Conservation (phyloP, 2,797 vertebrate genomes). For the Oceanodroma leucorhoa region DNA sequence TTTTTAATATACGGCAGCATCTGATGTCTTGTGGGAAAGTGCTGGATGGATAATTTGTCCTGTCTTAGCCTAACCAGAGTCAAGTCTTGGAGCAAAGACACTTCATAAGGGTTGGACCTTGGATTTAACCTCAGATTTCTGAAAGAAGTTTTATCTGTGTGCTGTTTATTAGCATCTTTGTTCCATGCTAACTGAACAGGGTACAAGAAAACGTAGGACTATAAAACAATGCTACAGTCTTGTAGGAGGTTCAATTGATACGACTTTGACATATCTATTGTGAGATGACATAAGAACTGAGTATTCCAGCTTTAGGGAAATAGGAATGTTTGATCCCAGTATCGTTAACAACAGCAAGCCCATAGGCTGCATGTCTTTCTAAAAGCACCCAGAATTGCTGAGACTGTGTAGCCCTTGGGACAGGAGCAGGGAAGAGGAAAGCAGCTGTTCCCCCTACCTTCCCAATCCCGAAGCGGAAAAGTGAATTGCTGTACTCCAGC, state of each 20-base stretch:
- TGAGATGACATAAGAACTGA: neutral
- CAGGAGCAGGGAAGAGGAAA: neutral
- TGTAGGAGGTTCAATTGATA: neutral
- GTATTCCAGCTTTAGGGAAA: neutral
- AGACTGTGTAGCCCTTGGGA: neutral
- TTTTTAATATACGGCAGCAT: neutral
- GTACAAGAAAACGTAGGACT: neutral
- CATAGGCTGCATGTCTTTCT: neutral
- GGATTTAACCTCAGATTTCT: neutral
- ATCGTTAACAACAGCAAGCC: neutral
- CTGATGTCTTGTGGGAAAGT: neutral
- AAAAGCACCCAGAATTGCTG: neutral
- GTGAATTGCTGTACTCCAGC: slow-evolving; percentile 22
- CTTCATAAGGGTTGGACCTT: neutral
- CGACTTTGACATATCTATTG: neutral
- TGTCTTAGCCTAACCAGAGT: neutral
- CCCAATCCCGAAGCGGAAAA: slow-evolving; percentile 13
- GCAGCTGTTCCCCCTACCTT: slow-evolving; percentile 31
- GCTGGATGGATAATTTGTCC: neutral
- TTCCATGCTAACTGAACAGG: neutral
- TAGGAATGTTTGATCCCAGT: neutral
- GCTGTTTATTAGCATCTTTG: neutral
- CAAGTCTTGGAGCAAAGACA: neutral
- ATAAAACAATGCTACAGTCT: neutral
- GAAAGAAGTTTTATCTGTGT: neutral